phyloP scores from a whole-genome alignment of 2,888 invertebrate genomes.

The Ectemnius lituratus region DNA sequence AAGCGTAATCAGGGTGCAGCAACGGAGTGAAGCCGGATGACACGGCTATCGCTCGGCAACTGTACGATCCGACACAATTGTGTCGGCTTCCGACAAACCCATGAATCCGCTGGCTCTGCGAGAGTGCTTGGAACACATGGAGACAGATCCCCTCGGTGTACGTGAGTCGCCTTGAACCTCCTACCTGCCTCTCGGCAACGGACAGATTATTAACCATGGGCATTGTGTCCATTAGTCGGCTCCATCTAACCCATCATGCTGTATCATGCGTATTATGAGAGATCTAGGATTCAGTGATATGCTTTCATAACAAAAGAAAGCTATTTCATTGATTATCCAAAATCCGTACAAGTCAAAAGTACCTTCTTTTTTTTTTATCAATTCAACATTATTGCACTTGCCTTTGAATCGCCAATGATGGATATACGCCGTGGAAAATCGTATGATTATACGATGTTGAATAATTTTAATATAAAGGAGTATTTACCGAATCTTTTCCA shows the following conservation, averaged over 20 bases:
- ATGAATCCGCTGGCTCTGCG: not conserved
- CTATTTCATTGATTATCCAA: too few relatives aligned
- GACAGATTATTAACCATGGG: slow-evolving; percentile 54
- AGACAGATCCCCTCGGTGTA: not conserved
- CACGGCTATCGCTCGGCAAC: slow-evolving; percentile 37
- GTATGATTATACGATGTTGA: too few relatives aligned
- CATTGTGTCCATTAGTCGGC: slow-evolving; percentile 54
- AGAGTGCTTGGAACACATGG: not conserved
- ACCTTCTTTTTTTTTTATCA: too few relatives aligned
- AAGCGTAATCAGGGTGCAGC: slow-evolving; percentile 26
- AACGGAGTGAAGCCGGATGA: slow-evolving; percentile 20
- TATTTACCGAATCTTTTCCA: too few relatives aligned
- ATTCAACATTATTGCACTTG: too few relatives aligned
- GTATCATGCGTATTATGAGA: slow-evolving; percentile 45
- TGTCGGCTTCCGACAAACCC: not conserved
- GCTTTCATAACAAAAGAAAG: too few relatives aligned
- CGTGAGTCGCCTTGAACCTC: slow-evolving; percentile 34
- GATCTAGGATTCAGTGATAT: not conserved
- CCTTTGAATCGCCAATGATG: too few relatives aligned
- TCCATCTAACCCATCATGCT: slow-evolving; percentile 41
- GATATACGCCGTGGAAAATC: too few relatives aligned
- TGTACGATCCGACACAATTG: not conserved
- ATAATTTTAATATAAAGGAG: too few relatives aligned
- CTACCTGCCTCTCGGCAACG: slow-evolving; percentile 24
- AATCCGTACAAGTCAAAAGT: too few relatives aligned